phyloP scores from a whole-genome alignment of 2,113 vertebrate genomes.

The Hippocampus guttulatus region DNA sequence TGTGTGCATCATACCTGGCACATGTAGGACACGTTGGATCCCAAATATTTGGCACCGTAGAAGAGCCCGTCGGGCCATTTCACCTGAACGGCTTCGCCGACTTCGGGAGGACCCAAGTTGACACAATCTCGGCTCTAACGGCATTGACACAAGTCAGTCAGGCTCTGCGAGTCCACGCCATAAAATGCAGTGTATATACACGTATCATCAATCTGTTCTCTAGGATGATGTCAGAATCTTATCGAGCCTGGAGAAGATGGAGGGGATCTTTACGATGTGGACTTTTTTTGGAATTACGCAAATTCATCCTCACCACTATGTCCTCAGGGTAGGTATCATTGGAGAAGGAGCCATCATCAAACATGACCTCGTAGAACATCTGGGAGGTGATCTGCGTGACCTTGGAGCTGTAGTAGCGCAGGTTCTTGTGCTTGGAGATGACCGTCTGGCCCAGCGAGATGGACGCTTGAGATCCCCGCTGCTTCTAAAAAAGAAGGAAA shows the following conservation, averaged over 20 bases:
- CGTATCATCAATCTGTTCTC: too few relatives aligned
- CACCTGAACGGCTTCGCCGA: constrained; percentile 89
- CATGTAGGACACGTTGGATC: constrained; percentile 85
- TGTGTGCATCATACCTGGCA: constrained; percentile 77
- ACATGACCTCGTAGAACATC: constrained; percentile 91
- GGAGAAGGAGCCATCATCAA: constrained; percentile 95
- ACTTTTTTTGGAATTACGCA: constrained; percentile 27
- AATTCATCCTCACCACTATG: constrained; percentile 82
- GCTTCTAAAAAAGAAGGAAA: constrained; percentile 68
- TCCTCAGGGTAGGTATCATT: constrained; percentile 95
- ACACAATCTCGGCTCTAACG: constrained; percentile 89
- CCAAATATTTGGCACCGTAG: constrained; percentile 91
- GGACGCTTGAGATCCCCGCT: constrained; percentile 71
- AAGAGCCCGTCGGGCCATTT: constrained; percentile 96
- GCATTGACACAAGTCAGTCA: constrained; percentile 23
- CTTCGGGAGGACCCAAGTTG: constrained; percentile 84
- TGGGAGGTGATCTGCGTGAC: constrained; percentile 85
- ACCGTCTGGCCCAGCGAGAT: constrained; percentile 88
- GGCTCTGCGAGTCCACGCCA: background rate
- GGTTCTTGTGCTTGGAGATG: constrained; percentile 91
- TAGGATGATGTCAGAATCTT: background rate
- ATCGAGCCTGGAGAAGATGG: background rate
- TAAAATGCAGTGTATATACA: too few relatives aligned
- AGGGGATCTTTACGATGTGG: constrained; percentile 9
- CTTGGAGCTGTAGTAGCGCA: constrained; percentile 90